Evolutionary conservation across 2,888 invertebrate genomes (phyloP).

Genomic region (Temnothorax ravouxi): DNA sequence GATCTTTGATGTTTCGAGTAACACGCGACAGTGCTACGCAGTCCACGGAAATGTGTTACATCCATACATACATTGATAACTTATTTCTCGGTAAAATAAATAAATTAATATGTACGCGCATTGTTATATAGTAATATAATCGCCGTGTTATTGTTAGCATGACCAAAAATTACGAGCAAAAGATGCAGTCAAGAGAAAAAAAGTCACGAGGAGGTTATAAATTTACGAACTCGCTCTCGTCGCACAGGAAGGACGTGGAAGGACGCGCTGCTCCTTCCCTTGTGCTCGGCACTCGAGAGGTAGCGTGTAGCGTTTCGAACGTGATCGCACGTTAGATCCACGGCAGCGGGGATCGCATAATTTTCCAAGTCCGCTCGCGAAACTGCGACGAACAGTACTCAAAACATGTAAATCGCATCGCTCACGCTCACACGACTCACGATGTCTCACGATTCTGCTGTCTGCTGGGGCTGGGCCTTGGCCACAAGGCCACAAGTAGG

Average conservation of each 20-base stretch:
- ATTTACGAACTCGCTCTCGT: conserved; percentile 3
- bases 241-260: no score
- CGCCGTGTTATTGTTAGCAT: background rate
- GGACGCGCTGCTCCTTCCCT: background rate
- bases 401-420: conserved; percentile 29
- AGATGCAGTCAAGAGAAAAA: background rate
- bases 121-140: no score
- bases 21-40: background rate
- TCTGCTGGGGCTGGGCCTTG: no score
- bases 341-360: background rate
- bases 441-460: background rate
- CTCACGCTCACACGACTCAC: background rate
- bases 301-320: background rate
- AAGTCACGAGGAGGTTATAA: background rate
- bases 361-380: background rate
- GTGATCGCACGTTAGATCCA: background rate
- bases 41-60: background rate
- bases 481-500: no score
- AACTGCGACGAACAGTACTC: conserved; percentile 18
- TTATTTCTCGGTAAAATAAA: no score
- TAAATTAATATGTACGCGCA: no score
- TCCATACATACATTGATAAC: no score
- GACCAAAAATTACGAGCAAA: background rate
- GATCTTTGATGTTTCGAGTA: no score
- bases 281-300: background rate